phyloP scores from a whole-genome alignment of 2,113 vertebrate genomes.

The Centrocercus urophasianus region DNA sequence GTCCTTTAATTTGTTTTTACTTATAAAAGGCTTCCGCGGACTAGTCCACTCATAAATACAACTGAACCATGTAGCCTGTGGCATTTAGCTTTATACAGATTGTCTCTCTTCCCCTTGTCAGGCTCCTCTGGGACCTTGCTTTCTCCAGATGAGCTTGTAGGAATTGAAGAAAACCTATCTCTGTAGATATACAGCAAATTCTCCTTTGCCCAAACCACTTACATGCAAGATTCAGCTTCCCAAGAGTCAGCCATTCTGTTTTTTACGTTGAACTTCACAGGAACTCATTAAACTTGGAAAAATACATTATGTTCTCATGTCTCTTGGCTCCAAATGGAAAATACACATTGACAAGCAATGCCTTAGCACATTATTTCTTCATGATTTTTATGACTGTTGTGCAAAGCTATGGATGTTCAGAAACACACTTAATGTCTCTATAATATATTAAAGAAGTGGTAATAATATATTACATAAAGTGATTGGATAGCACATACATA shows the following conservation, averaged over 20 bases:
- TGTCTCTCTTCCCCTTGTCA: background rate
- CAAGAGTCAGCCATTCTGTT: background rate
- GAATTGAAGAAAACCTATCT: background rate
- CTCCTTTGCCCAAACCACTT: background rate
- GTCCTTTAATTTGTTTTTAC: background rate
- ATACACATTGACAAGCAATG: background rate
- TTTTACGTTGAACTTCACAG: background rate
- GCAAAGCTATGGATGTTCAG: background rate
- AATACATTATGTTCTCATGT: background rate
- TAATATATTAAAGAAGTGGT: background rate
- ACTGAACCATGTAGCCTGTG: background rate
- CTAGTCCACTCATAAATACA: background rate
- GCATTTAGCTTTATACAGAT: background rate
- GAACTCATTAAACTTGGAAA: conserved; percentile 23
- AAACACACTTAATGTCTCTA: conserved; percentile 13
- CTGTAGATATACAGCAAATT: background rate
- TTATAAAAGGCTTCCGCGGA: background rate
- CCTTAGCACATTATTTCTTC: background rate
- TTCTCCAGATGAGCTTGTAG: background rate
- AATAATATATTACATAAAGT: conserved; percentile 7
- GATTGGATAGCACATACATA: conserved; percentile 34
- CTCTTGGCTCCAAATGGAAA: conserved; percentile 2
- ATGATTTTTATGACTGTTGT: background rate
- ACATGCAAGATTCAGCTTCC: background rate
- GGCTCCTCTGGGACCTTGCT: background rate